phyloP scores from a whole-genome alignment of 1,140 invertebrate genomes.

The Amyelois transitella region DNA sequence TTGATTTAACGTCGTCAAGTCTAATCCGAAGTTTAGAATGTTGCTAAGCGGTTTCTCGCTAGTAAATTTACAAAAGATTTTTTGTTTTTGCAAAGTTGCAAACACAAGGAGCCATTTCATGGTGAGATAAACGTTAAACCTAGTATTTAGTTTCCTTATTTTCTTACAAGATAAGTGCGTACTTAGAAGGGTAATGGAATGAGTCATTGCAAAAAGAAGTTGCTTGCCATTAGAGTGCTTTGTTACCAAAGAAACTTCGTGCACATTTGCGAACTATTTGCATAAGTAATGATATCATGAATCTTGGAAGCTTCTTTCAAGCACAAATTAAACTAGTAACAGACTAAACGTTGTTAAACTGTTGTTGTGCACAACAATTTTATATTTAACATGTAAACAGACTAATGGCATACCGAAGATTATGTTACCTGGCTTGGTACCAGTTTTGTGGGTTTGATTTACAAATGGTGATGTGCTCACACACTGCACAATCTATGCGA shows the following conservation, averaged over 20 bases:
- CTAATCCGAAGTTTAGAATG: no score
- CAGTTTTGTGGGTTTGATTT: slow-evolving; percentile 53
- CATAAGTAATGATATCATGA: slow-evolving; percentile 13
- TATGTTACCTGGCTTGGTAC: slow-evolving; percentile 51
- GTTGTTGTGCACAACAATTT: slow-evolving; percentile 55
- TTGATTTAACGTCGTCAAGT: no score
- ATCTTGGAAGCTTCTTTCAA: slow-evolving; percentile 26
- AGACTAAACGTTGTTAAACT: slow-evolving; percentile 34
- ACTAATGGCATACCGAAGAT: slow-evolving; percentile 64
- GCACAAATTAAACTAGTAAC: slow-evolving; percentile 32
- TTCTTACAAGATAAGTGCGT: not conserved
- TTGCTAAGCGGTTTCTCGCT: no score
- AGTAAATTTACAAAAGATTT: no score
- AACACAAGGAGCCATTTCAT: slow-evolving; percentile 6
- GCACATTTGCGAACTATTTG: not conserved
- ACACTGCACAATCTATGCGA: slow-evolving; percentile 63
- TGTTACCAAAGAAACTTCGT: not conserved
- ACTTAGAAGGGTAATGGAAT: not conserved
- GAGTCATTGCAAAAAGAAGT: not conserved
- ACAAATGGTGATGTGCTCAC: slow-evolving; percentile 44
- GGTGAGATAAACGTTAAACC: not conserved
- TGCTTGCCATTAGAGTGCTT: not conserved
- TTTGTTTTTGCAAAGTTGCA: slow-evolving; percentile 10
- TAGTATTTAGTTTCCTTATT: not conserved
- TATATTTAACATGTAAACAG: slow-evolving; percentile 65